Conservation (phyloP, 2,113 vertebrate genomes). For the Phocoena sinus region DNA sequence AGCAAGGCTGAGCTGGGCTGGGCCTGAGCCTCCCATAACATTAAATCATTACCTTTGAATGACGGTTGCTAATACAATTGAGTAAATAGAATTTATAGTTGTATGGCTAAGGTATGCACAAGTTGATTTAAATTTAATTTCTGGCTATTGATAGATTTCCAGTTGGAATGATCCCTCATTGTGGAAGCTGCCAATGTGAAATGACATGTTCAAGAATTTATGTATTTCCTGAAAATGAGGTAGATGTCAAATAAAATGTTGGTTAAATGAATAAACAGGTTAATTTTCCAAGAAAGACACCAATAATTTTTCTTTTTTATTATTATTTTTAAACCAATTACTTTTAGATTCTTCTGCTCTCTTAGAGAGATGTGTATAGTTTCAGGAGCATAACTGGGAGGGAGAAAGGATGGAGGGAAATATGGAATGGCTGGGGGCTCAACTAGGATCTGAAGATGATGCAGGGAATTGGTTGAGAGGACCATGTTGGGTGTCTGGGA, state of each 20-base stretch:
- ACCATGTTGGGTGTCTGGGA: neutral
- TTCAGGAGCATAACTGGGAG: neutral
- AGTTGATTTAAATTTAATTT: neutral
- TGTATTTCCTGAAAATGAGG: neutral
- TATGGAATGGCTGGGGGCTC: fast-evolving
- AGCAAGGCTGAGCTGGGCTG: neutral
- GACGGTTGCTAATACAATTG: neutral
- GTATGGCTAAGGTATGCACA: neutral
- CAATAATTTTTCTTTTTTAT: neutral
- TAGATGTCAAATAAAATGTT: neutral
- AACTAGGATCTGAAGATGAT: neutral
- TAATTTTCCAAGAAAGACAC: neutral
- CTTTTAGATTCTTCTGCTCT: neutral
- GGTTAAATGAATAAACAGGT: neutral
- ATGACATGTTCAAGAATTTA: neutral
- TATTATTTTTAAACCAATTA: neutral
- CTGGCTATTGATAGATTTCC: neutral
- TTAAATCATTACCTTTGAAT: neutral
- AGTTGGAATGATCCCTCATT: neutral
- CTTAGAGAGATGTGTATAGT: neutral
- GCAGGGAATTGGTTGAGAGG: neutral
- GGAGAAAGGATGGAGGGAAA: neutral
- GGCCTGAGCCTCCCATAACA: neutral
- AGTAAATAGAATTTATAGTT: neutral
- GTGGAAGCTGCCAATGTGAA: neutral